Percentiles rank a stretch among this genome's conserved stretches.
phyloP scores from a whole-genome alignment of 2,113 vertebrate species.

The Todiramphus saurophagus region DNA sequence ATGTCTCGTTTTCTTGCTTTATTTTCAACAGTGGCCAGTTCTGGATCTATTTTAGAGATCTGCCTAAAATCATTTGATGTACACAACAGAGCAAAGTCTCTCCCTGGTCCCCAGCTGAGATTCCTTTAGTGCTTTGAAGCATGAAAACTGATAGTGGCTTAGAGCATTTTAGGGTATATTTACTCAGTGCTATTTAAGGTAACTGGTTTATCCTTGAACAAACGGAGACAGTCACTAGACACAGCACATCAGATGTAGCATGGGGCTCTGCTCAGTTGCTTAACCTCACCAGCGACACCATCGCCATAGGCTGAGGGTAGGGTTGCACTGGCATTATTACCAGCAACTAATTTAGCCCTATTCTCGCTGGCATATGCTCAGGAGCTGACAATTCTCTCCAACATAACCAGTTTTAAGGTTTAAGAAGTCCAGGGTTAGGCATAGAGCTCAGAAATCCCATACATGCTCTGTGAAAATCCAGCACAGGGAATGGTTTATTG shows the following conservation, averaged over 20 bases:
- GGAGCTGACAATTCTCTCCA: neutral
- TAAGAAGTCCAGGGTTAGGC: neutral
- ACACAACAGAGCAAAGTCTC: neutral
- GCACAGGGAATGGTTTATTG: neutral
- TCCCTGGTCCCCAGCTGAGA: neutral
- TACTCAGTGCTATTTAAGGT: neutral
- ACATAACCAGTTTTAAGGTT: neutral
- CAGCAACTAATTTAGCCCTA: neutral
- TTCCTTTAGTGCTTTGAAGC: neutral
- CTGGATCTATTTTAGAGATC: neutral
- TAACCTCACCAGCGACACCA: neutral
- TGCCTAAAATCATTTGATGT: neutral
- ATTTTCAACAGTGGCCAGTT: neutral
- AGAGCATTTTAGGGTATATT: neutral
- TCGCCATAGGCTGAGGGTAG: neutral
- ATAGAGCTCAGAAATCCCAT: neutral
- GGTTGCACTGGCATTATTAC: neutral
- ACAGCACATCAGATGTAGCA: neutral
- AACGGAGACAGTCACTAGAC: neutral
- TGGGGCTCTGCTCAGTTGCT: neutral
- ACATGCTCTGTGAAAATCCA: neutral
- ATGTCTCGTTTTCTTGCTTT: neutral
- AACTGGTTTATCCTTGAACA: neutral
- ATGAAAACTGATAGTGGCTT: neutral
- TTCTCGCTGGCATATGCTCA: neutral